Evolutionary conservation across 35 echinoderm and acorn worm genomes (phyloP), one percentile per base, ranked within the genome.

Genomic region (Holothuria glaberrima): DNA sequence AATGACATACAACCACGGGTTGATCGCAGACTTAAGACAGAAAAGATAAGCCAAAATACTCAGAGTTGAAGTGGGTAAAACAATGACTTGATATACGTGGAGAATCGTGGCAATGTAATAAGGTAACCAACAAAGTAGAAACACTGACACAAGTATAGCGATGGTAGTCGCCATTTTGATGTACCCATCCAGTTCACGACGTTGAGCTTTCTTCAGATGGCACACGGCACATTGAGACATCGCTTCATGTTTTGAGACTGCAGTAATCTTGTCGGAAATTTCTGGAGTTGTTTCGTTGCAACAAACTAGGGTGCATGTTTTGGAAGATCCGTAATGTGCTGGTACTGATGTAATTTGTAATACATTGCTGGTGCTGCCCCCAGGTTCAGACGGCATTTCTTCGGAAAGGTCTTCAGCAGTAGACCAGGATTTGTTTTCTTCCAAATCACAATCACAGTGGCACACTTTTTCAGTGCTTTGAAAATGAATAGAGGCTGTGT

Each of bases 61-160:
- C 13, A 35, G 4, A 75, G 22, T 31, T 41, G 22, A 13, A n/a
- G 32, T 19, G 19, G 6, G 14, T 18, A 75, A 3, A 31, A 38
- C 34, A n/a, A 75, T 44, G 14, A 41, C 30, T 9, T 29, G 21
- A 14, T 21, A 38, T 0, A 44, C 33, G 19, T 21, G 13, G 0
- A 75, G 12, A 20, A 75, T 2, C 0, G 34, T n/a, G 12, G 16
- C 71, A 45, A 75, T 34, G 33, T 75, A 75, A 19, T 44, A 31
- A 21, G 71, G 71, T 32, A 75, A 75, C 71, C 71, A 75, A 41
- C 71, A 75, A 36, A 41, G 33, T 41, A 75, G 71, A n/a, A 75
- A 75, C 16, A 75, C 18, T 75, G 31, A 36, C 20, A 75, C 71
- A 19, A 75, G 24, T 41, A 75, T 36, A 0, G 31, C 29, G 19